Percentiles rank a stretch among this genome's conserved stretches.
phyloP scores from a whole-genome alignment of 2,113 vertebrate species.

The Lasiurus borealis region DNA sequence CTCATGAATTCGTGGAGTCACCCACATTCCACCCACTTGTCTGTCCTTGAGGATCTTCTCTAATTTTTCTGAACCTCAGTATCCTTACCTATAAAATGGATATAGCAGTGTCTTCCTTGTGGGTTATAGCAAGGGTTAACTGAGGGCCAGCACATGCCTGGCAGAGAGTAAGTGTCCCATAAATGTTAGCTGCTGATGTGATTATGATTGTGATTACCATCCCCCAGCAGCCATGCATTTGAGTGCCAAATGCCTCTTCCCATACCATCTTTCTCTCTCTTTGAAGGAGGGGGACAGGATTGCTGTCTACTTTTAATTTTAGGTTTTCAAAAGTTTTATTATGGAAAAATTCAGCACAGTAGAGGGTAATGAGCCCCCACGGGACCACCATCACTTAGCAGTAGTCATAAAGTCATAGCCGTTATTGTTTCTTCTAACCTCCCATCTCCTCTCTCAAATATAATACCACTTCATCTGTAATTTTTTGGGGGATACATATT shows the following conservation, averaged over 20 bases:
- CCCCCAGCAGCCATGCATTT: not conserved
- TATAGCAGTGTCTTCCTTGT: not conserved
- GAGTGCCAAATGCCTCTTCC: not conserved
- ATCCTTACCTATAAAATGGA: conserved; percentile 40
- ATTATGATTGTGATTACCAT: not conserved
- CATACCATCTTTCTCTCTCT: not conserved
- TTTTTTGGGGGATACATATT: not conserved
- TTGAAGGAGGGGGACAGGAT: not conserved
- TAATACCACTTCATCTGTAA: not conserved
- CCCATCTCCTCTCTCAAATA: not conserved
- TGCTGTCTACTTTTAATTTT: not conserved
- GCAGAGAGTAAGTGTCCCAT: not conserved
- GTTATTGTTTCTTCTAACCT: not conserved
- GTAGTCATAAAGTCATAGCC: not conserved
- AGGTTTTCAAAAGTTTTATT: not conserved
- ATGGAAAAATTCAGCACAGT: not conserved
- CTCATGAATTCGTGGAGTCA: not conserved
- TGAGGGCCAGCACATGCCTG: not conserved
- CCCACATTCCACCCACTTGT: not conserved
- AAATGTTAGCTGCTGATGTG: not conserved
- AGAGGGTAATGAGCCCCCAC: not conserved
- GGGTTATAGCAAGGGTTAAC: not conserved
- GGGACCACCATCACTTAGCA: not conserved
- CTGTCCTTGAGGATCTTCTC: conserved; percentile 1
- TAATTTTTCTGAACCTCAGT: not conserved